Conservation (phyloP, 2,797 vertebrate species). For the Momotus momota region DNA sequence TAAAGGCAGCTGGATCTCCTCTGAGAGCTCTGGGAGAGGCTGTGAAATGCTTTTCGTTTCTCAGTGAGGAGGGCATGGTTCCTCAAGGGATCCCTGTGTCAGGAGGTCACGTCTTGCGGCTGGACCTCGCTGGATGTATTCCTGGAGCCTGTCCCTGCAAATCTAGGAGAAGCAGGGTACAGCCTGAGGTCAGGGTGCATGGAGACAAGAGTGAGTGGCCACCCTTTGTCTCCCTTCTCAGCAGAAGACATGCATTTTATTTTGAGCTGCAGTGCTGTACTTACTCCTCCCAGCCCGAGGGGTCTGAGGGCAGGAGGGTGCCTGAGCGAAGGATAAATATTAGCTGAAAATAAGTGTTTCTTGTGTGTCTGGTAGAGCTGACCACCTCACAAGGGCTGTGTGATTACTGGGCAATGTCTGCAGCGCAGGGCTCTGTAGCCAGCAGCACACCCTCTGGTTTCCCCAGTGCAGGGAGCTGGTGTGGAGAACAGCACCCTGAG, state of each 20-base stretch:
- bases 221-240: background rate
- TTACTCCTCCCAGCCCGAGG: background rate
- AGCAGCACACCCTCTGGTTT: background rate
- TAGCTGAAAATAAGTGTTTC: background rate
- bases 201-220: accelerated
- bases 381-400: background rate
- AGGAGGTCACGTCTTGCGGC: background rate
- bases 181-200: accelerated
- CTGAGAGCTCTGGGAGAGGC: background rate
- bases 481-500: accelerated
- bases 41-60: background rate
- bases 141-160: too few species aligned
- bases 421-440: background rate
- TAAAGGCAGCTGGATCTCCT: background rate
- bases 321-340: background rate
- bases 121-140: accelerated
- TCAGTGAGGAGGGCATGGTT: accelerated
- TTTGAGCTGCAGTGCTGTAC: accelerated
- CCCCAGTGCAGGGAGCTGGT: accelerated
- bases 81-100: accelerated
- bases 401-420: accelerated
- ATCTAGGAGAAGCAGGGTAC: accelerated
- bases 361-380: background rate
- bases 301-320: background rate
- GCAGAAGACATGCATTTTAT: accelerated